phyloP scores from a whole-genome alignment of 2,113 vertebrate genomes.

The Regulus satrapa region DNA sequence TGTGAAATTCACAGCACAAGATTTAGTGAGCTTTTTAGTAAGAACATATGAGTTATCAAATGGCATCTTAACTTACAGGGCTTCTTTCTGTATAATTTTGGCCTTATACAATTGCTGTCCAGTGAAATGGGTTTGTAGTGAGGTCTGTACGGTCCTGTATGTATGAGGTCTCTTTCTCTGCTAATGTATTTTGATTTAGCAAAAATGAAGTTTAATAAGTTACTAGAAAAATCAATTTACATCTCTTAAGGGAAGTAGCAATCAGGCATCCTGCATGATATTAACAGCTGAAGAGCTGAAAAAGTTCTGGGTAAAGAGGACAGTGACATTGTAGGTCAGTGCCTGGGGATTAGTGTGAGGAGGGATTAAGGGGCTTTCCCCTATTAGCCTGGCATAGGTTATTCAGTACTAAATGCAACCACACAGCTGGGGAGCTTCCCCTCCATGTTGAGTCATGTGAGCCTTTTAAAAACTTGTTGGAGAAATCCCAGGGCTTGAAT shows the following conservation, averaged over 20 bases:
- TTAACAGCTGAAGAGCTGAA: not conserved
- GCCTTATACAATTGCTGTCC: not conserved
- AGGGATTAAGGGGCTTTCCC: not conserved
- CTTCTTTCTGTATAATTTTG: not conserved
- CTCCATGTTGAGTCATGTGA: not conserved
- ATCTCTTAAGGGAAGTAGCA: not conserved
- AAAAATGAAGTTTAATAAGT: not conserved
- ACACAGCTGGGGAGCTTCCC: not conserved
- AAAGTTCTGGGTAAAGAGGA: not conserved
- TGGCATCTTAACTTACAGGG: not conserved
- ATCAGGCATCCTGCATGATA: accelerated
- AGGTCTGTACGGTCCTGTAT: not conserved
- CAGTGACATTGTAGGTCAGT: not conserved
- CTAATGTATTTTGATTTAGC: not conserved
- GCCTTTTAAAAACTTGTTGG: not conserved
- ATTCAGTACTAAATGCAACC: not conserved
- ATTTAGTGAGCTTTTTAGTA: not conserved
- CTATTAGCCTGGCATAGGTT: not conserved
- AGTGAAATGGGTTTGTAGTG: not conserved
- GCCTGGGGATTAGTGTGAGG: not conserved
- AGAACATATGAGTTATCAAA: not conserved
- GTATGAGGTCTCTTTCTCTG: not conserved
- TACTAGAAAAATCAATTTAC: not conserved
- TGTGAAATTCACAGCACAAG: not conserved
- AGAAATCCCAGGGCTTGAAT: not conserved